Evolutionary conservation across 2,888 invertebrate genomes (phyloP), one percentile per base, ranked within the genome.

Genomic region (Netelia virgata): DNA sequence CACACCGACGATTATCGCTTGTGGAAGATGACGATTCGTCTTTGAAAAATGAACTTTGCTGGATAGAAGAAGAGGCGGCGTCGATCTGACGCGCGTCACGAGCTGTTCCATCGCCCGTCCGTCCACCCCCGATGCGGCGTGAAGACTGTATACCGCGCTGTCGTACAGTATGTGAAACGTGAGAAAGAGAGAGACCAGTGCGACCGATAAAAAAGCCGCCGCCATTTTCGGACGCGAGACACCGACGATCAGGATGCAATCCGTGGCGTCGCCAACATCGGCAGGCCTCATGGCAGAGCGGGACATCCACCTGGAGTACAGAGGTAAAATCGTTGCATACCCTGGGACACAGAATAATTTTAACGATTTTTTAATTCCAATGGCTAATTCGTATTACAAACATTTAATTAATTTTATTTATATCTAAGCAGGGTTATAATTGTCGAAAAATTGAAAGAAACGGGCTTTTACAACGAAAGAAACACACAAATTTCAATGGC

Each of bases 1-100:
- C 41, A 98, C 99, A 70, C 99, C 99, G 88, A 99, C 97, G 91
- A 99, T 98, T 88, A 99, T 96, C 55, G 97, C 97, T 95, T 97
- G 94, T n/a, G 96, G 96, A 89, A 96, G 93, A 87, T 96, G 94
- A 53, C 96, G 94, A 90, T 94, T 95, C 64, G 96, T 96, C 87
- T 95, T 95, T 2, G 96, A 95, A 87, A 96, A 96, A 92, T 96
- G 95, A 82, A 95, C 94, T 83, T 93, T 93, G 87, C 87, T 89
- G 94, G 95, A 90, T 88, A 91, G 89, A 28, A 94, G 92, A 41
- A 94, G 88, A 3, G 94, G 94, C 91, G 95, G 88, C 89, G 93
- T 89, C 94, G 94, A 91, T 94, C 94, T 90, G 89, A 95, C 89
- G 94, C 94, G 88, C 93, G 94, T 86, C 9, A 84, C 77, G 47